Conservation (phyloP, 2,888 invertebrate genomes). For the Amiota minor region DNA sequence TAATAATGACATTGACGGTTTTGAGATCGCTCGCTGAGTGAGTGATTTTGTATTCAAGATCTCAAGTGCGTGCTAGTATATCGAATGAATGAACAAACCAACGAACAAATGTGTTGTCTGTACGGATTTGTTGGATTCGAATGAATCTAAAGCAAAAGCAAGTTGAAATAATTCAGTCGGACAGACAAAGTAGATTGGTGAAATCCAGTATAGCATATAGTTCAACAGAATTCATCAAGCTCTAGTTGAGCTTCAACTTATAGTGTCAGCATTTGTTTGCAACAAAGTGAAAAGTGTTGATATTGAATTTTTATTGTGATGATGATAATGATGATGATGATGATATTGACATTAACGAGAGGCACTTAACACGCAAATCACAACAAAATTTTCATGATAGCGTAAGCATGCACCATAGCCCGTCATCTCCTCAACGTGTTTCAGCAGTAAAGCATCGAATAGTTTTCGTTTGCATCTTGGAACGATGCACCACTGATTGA, state of each 20-base stretch:
- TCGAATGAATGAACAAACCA: slow-evolving; percentile 42
- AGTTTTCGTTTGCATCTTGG: background rate
- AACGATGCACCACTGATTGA: background rate
- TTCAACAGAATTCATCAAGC: slow-evolving; percentile 60
- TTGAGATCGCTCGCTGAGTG: slow-evolving; percentile 59
- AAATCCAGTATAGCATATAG: slow-evolving; percentile 54
- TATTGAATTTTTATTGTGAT: slow-evolving; percentile 34
- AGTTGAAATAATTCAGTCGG: background rate
- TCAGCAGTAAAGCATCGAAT: too few species aligned
- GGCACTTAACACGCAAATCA: slow-evolving; percentile 55
- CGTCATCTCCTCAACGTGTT: too few species aligned
- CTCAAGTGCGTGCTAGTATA: slow-evolving; percentile 60
- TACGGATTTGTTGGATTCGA: slow-evolving; percentile 28
- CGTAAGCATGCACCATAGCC: too few species aligned
- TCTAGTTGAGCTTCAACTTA: background rate
- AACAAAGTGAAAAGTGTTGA: slow-evolving; percentile 27
- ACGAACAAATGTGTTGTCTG: slow-evolving; percentile 25
- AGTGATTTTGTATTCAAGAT: slow-evolving; percentile 42
- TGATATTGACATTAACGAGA: slow-evolving; percentile 68
- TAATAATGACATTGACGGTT: slow-evolving; percentile 70
- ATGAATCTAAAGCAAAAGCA: background rate
- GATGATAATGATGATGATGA: slow-evolving; percentile 53
- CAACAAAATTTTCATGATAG: background rate
- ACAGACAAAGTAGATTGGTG: slow-evolving; percentile 53
- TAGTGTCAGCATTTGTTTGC: slow-evolving; percentile 7